Conservation (phyloP, 2,888 invertebrate species). For the Hybos culiciformis region DNA sequence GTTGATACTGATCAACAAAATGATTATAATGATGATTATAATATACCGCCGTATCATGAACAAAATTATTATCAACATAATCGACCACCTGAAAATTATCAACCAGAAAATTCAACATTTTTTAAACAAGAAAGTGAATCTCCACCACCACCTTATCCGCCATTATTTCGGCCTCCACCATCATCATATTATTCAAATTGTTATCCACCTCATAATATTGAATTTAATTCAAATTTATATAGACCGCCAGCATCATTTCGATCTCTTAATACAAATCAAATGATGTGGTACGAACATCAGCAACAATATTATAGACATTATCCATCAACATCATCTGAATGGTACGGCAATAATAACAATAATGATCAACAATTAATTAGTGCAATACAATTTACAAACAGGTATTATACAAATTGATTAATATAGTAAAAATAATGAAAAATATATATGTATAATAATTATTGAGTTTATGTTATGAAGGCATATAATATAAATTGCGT, state of each 20-base stretch:
- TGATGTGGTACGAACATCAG: background rate
- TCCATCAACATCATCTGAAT: no score
- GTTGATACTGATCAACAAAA: background rate
- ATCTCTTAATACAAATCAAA: background rate
- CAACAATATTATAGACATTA: no score
- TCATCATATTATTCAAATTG: constrained; percentile 25
- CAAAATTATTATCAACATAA: background rate
- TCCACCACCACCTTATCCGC: background rate
- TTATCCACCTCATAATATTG: constrained; percentile 15
- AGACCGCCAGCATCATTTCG: background rate
- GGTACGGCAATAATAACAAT: constrained; percentile 8
- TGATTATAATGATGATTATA: background rate
- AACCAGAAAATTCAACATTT: no score
- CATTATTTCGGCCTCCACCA: constrained; percentile 21
- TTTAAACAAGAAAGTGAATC: no score
- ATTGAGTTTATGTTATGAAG: no score
- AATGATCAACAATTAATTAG: constrained; percentile 30
- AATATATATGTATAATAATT: no score
- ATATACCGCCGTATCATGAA: background rate
- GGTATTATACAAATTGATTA: constrained; percentile 23
- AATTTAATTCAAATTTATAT: background rate
- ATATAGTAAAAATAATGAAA: background rate
- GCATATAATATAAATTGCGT: no score
- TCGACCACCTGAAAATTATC: background rate
- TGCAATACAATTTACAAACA: constrained; percentile 32